Conservation (phyloP, 1,140 invertebrate species). For the Agrypnia vestita region DNA sequence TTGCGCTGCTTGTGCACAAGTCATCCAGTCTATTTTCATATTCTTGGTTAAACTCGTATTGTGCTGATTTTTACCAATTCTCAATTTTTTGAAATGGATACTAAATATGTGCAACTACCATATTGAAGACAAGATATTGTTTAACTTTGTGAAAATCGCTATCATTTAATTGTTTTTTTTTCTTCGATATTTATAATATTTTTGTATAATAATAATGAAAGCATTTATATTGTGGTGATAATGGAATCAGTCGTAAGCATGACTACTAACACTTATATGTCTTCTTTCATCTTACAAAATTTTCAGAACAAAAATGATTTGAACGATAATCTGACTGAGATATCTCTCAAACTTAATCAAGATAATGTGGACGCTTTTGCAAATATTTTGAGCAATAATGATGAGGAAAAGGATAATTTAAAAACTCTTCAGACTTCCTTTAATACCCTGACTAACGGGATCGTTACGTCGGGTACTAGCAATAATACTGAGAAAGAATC, state of each 20-base stretch:
- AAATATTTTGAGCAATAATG: slow-evolving; percentile 51
- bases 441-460: slow-evolving; percentile 41
- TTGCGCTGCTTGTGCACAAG: no score
- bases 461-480: slow-evolving; percentile 46
- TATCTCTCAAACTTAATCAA: slow-evolving; percentile 50
- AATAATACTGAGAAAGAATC: slow-evolving; percentile 52
- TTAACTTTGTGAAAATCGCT: no score
- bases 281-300: slow-evolving; percentile 54
- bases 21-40: no score
- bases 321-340: slow-evolving; percentile 53
- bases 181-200: no score
- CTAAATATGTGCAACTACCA: no score
- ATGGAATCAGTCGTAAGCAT: slow-evolving; percentile 37
- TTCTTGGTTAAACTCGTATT: no score
- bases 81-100: no score
- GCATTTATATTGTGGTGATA: slow-evolving; percentile 16
- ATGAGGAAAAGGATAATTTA: slow-evolving; percentile 50
- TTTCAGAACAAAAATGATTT: slow-evolving; percentile 57
- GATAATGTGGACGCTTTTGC: slow-evolving; percentile 58
- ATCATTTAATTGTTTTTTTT: no score
- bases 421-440: slow-evolving; percentile 25
- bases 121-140: no score
- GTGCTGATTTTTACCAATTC: no score
- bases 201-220: background rate
- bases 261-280: slow-evolving; percentile 50